Evolutionary conservation across 2,797 vertebrate species (phyloP), one percentile per base, ranked within the genome.

Genomic region (Ficedula albicollis): DNA sequence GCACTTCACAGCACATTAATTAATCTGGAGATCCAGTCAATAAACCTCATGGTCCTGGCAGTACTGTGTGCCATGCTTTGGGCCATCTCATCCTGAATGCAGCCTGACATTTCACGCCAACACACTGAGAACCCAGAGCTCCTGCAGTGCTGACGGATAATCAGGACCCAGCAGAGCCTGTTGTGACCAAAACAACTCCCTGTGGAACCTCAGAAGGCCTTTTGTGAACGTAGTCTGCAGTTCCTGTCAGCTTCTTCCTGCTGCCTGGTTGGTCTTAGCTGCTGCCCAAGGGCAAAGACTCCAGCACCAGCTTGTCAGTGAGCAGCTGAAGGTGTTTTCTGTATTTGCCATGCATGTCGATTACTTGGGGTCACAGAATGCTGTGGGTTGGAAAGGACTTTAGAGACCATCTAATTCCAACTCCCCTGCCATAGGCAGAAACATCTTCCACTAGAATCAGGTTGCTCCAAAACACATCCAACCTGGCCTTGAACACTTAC

Each of bases 31-130:
- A 41, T 13, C 19, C 6, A 62, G 6, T 13, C 36, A 36, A 27
- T 30, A 9, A 5, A 19, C 6, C 6, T 58, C 0, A 0, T 34
- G 16, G 1, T 52, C 14, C 72, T 80, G 59, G 22, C 30, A 22
- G 49, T 19, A 11, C 41, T 46, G 48, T 6, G 7, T 36, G 38
- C 16, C 20, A 8, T 4, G 23, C 20, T 49, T 17, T 67, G 62
- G 49, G 7, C 39, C 54, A 30, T 26, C 52, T 55, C 52, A 49
- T 74, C 52, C 54, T 60, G 32, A 21, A 26, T 27, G 64, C 18
- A 70, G 11, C 7, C 34, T 63, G 64, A 20, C 2, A 11, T 59
- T 68, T 79, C 39, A 12, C 14, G 52, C 19, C 15, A 9, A 11
- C 43, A 29, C 13, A 59, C 32, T 17, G 26, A 30, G 68, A n/a